These are phyloP conservation scores for Erythrocebus patas DNA, from an alignment of 2,113 vertebrate genomes.

Conservation along the genomic window DNA sequence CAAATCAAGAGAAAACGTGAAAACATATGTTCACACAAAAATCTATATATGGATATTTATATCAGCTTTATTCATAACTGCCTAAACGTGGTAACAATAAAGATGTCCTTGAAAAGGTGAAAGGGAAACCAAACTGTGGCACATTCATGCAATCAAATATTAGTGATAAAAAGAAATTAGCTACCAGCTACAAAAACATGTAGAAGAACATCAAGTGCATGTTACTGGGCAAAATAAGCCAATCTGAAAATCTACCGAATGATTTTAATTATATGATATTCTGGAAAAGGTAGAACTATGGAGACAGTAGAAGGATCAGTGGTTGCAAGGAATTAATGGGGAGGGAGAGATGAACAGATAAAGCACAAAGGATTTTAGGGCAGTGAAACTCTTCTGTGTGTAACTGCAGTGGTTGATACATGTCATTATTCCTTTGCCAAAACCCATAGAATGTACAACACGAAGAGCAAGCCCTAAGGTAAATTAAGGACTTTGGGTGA, in stretches of 20 bases:
- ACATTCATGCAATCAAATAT: neutral
- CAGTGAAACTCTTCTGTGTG: neutral
- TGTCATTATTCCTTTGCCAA: neutral
- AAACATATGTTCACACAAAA: neutral
- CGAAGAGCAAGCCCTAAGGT: neutral
- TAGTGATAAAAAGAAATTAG: neutral
- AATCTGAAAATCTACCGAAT: neutral
- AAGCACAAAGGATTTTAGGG: neutral
- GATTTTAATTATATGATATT: neutral
- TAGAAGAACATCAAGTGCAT: neutral
- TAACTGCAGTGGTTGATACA: no score
- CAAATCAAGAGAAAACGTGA: neutral
- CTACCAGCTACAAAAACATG: no score
- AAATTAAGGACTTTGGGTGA: neutral
- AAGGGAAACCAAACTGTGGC: neutral
- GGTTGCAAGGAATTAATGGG: neutral
- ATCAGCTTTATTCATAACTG: neutral
- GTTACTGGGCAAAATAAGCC: neutral
- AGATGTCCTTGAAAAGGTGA: neutral
- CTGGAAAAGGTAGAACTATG: neutral
- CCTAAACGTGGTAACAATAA: neutral
- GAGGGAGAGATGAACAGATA: neutral
- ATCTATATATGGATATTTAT: neutral
- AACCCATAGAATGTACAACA: neutral
- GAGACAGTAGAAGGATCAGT: neutral